Evolutionary conservation across 2,797 vertebrate species (phyloP).

Genomic region (Syncerus caffer): DNA sequence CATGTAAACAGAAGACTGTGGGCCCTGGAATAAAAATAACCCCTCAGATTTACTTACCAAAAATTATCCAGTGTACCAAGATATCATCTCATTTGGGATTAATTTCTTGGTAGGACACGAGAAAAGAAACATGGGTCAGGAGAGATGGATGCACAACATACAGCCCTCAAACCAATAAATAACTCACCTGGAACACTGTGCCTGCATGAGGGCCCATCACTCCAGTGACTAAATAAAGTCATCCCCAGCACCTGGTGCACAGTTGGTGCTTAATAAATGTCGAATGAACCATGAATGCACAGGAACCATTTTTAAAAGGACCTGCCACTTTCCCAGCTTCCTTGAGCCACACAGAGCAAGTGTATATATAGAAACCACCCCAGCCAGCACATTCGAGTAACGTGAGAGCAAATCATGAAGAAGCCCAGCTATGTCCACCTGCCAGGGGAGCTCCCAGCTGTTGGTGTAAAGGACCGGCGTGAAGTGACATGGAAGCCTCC

Average conservation of each 20-base stretch:
- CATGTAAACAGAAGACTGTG: neutral
- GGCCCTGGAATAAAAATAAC: neutral
- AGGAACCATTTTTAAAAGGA: conserved; percentile 7
- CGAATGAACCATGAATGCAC: neutral
- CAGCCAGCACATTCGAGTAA: conserved; percentile 35
- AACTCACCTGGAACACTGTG: neutral
- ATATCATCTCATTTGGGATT: neutral
- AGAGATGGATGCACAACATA: neutral
- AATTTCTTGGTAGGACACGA: neutral
- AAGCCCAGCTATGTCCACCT: conserved; percentile 39
- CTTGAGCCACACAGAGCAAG: conserved; percentile 7
- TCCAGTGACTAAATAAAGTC: neutral
- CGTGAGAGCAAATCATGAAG: neutral
- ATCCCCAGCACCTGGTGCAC: neutral
- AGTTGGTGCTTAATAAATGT: neutral
- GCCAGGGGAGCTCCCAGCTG: conserved; percentile 35
- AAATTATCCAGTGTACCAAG: neutral
- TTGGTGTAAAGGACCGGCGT: neutral
- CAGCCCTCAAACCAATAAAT: neutral
- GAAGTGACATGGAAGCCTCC: neutral
- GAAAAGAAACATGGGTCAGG: neutral
- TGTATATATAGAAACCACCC: conserved; percentile 43
- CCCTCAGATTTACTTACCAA: neutral
- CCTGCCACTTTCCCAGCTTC: neutral
- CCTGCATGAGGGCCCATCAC: neutral